Conservation (phyloP, 1,140 invertebrate species). For the Daktulosphaira vitifoliae region DNA sequence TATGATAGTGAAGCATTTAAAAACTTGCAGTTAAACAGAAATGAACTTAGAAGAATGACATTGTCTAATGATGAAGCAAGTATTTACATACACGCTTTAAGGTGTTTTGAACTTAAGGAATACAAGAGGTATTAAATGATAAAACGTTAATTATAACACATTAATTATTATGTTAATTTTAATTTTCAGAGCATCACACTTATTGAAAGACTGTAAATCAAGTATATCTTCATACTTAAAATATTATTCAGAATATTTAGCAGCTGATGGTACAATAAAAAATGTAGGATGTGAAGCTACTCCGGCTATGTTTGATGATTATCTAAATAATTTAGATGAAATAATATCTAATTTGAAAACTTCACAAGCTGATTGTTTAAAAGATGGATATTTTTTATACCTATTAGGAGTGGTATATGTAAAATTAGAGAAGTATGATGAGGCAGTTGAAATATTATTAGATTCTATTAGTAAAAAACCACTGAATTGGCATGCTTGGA, state of each 20-base stretch:
- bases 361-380: slow-evolving; percentile 41
- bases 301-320: slow-evolving; percentile 14
- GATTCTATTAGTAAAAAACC: slow-evolving; percentile 69
- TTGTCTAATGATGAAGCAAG: too few relatives aligned
- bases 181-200: slow-evolving; percentile 12
- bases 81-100: slow-evolving; percentile 68
- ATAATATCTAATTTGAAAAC: neutral
- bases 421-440: slow-evolving; percentile 67
- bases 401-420: slow-evolving; percentile 86
- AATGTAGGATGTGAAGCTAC: slow-evolving; percentile 18
- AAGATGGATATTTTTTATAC: slow-evolving; percentile 84
- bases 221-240: neutral
- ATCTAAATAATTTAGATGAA: neutral
- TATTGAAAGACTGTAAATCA: slow-evolving; percentile 14
- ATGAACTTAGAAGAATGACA: too few relatives aligned
- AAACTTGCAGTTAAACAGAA: too few relatives aligned
- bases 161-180: too few relatives aligned
- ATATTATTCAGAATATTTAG: slow-evolving; percentile 27
- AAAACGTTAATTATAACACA: too few relatives aligned
- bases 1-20: too few relatives aligned
- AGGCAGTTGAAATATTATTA: slow-evolving; percentile 66
- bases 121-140: slow-evolving; percentile 55
- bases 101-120: slow-evolving; percentile 85
- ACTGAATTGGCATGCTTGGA: slow-evolving; percentile 86
- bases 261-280: slow-evolving; percentile 15